A percentile compares a stretch with the other conserved stretches of the same genome.
phyloP scores from a whole-genome alignment of 2,888 invertebrate genomes.

The Agapostemon virescens region DNA sequence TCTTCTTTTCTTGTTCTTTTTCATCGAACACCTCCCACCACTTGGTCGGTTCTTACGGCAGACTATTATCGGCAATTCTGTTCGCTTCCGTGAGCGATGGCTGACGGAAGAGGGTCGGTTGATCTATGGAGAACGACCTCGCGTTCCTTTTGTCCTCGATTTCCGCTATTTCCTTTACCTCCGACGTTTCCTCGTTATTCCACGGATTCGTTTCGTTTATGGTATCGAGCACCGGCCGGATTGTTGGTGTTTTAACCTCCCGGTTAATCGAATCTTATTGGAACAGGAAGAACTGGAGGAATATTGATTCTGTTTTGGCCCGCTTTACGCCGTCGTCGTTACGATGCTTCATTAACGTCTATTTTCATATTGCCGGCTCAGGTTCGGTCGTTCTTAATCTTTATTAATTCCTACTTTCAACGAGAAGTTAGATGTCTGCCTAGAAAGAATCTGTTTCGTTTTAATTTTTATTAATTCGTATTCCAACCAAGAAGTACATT shows the following conservation, averaged over 20 bases:
- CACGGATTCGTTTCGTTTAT: not conserved
- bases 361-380: not conserved
- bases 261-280: conserved; percentile 2
- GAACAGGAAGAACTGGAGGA: not conserved
- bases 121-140: conserved; percentile 31
- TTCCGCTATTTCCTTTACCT: not conserved
- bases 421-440: too few relatives aligned
- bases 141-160: conserved; percentile 16
- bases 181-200: not conserved
- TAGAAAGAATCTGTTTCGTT: not conserved
- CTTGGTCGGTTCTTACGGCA: conserved; percentile 33
- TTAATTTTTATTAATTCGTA: too few relatives aligned
- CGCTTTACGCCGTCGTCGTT: too few relatives aligned
- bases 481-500: too few relatives aligned
- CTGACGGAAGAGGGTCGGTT: conserved; percentile 28
- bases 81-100: conserved; percentile 27
- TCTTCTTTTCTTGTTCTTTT: not conserved
- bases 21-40: conserved; percentile 7
- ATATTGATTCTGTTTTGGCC: not conserved
- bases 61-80: conserved; percentile 46
- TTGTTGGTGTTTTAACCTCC: not conserved
- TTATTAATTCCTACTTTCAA: not conserved
- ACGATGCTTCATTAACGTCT: not conserved
- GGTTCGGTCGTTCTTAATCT: not conserved
- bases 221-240: not conserved